These are phyloP conservation scores for Typhlomys cinereus DNA, from an alignment of 2,113 vertebrate genomes.

Conservation along the genomic window DNA sequence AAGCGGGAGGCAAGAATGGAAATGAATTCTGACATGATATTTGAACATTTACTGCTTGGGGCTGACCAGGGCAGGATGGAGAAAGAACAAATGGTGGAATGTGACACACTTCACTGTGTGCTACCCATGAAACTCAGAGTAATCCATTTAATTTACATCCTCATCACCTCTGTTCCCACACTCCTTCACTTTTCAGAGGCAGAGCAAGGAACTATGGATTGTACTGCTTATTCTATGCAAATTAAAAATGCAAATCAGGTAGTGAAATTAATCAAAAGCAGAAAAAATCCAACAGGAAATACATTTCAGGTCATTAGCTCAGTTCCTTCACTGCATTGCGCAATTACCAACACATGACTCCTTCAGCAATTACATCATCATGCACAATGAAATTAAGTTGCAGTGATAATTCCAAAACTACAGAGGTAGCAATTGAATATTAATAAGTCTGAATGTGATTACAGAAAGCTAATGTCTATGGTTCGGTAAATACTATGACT, in stretches of 20 bases:
- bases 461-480: constrained; percentile 33
- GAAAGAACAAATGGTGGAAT: neutral
- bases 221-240: constrained; percentile 38
- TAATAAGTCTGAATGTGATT: constrained; percentile 52
- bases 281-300: constrained; percentile 41
- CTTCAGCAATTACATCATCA: constrained; percentile 64
- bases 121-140: neutral
- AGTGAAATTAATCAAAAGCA: constrained; percentile 53
- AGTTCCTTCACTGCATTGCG: neutral
- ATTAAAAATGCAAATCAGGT: constrained; percentile 29
- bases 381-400: constrained; percentile 52
- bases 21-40: neutral
- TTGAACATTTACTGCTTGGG: too few relatives aligned
- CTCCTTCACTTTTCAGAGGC: neutral
- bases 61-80: neutral
- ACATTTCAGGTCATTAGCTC: constrained; percentile 59
- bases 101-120: neutral
- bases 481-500: constrained; percentile 51
- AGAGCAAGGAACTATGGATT: neutral
- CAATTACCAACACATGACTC: constrained; percentile 58
- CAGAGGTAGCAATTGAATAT: neutral
- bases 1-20: neutral
- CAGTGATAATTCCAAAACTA: constrained; percentile 48
- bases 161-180: neutral
- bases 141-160: neutral